These are phyloP conservation scores for Neogobius melanostomus DNA, from an alignment of 2,113 vertebrate species.

Conservation along the genomic window DNA sequence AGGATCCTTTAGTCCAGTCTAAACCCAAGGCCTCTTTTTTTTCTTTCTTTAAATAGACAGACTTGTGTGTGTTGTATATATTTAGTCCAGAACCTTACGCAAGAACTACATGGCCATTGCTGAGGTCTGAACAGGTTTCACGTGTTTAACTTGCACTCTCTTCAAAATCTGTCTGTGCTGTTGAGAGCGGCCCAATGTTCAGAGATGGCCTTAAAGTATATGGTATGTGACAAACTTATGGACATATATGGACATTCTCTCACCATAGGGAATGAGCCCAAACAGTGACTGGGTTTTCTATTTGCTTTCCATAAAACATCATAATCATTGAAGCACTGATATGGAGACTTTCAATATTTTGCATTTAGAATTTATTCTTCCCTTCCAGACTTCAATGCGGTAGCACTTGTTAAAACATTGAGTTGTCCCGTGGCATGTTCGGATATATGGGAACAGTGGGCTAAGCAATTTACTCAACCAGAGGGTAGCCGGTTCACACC, in stretches of 20 bases:
- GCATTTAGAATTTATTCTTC: no score
- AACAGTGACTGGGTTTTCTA: no score
- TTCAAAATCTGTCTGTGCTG: not conserved
- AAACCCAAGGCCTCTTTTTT: not conserved
- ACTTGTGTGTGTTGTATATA: not conserved
- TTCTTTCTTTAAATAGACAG: slow-evolving; percentile 3
- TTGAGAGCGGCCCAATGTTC: not conserved
- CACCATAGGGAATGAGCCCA: not conserved
- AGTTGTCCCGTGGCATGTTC: no score
- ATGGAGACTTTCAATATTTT: no score
- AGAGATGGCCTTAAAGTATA: not conserved
- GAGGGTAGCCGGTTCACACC: no score
- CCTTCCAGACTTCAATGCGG: no score
- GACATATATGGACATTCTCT: not conserved
- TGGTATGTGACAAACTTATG: not conserved
- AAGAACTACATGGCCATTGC: not conserved
- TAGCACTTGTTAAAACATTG: no score
- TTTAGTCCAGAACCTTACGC: not conserved
- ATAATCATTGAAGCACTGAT: no score
- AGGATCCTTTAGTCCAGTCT: not conserved
- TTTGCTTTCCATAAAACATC: no score
- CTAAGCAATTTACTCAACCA: no score
- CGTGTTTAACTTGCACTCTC: not conserved
- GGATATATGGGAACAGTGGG: no score
- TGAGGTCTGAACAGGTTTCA: not conserved